Percentiles rank a stretch among this genome's conserved stretches.
These are phyloP conservation scores for Podarcis muralis DNA, from an alignment of 2,113 vertebrate species.

Conservation along the genomic window DNA sequence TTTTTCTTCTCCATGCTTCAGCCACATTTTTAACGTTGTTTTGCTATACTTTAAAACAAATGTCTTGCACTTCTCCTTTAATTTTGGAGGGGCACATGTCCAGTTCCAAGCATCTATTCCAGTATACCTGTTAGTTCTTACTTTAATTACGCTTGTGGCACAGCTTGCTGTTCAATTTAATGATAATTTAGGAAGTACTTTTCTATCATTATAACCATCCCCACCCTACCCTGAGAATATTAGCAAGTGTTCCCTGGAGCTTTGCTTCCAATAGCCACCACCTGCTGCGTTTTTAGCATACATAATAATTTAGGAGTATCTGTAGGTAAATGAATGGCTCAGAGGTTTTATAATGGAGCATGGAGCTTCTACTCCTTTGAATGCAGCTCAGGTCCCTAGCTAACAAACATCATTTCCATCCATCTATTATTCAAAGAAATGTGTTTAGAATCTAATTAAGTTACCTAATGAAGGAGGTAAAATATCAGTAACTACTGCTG, in stretches of 20 bases:
- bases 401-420: conserved; percentile 23
- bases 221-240: conserved; percentile 29
- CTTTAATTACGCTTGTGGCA: conserved; percentile 52
- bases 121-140: conserved; percentile 30
- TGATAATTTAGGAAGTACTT: conserved; percentile 33
- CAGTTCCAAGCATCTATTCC: conserved; percentile 13
- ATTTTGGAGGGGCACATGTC: conserved; percentile 19
- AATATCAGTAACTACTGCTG: conserved; percentile 15
- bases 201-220: conserved; percentile 16
- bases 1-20: not conserved
- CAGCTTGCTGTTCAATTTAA: conserved; percentile 46
- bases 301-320: conserved; percentile 39
- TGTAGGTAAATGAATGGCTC: conserved; percentile 30
- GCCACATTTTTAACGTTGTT: not conserved
- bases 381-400: not conserved
- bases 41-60: not conserved
- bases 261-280: conserved; percentile 32
- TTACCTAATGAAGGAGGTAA: not conserved
- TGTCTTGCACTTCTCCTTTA: not conserved
- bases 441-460: conserved; percentile 1
- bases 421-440: conserved; percentile 22
- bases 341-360: not conserved
- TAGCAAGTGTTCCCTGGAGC: conserved; percentile 9
- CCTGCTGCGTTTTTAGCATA: conserved; percentile 36
- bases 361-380: conserved; percentile 26